These are phyloP conservation scores for Clinocottus analis DNA, from an alignment of 2,113 vertebrate genomes.

Conservation along the genomic window DNA sequence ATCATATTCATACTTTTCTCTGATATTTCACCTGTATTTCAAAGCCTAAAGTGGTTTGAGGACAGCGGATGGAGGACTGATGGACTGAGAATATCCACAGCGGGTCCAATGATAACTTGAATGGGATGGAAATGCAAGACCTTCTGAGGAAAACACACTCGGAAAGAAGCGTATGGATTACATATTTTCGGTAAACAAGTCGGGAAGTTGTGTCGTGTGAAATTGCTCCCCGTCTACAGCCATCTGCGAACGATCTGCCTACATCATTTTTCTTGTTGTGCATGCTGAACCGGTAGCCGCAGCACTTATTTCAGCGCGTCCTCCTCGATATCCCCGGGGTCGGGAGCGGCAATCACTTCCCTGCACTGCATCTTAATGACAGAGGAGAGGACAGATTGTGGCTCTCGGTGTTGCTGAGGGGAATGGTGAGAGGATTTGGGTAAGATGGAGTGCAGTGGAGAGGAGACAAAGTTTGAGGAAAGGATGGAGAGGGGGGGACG, in stretches of 20 bases:
- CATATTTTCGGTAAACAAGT: conserved; percentile 41
- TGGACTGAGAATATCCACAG: conserved; percentile 9
- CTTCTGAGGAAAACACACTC: conserved; percentile 8
- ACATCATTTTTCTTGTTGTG: conserved; percentile 57
- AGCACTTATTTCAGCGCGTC: conserved; percentile 51
- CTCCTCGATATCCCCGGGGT: conserved; percentile 46
- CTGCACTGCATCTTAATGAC: conserved; percentile 62
- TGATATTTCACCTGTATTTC: neutral
- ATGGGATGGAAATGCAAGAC: conserved; percentile 1
- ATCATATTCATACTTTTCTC: neutral
- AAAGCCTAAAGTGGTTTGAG: neutral
- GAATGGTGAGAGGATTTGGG: conserved; percentile 20
- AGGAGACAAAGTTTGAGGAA: conserved; percentile 5
- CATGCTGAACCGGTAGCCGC: conserved; percentile 45
- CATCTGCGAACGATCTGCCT: conserved; percentile 42
- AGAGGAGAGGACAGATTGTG: conserved; percentile 28
- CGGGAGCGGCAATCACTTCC: conserved; percentile 43
- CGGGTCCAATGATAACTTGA: conserved; percentile 16
- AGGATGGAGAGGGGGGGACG: neutral
- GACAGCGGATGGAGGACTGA: conserved; percentile 3
- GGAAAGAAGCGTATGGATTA: conserved; percentile 30
- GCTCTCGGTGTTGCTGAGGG: neutral
- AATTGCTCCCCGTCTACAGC: conserved; percentile 49
- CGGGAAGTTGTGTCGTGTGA: conserved; percentile 33
- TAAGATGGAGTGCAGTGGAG: conserved; percentile 20